Conservation (phyloP, 2,113 vertebrate genomes). For the Ophthalmolycus amberensis region DNA sequence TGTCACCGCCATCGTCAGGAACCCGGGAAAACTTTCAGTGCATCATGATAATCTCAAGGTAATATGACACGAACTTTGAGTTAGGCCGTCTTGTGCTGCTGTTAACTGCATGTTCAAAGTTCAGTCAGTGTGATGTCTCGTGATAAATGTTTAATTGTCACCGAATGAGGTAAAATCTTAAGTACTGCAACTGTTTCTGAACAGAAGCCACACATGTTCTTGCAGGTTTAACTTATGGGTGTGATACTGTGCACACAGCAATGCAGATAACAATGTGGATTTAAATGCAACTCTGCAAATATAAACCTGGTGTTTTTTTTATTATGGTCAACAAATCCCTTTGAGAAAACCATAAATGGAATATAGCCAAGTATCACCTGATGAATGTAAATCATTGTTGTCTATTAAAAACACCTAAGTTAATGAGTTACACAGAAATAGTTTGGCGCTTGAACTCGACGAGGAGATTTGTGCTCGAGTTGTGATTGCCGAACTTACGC, state of each 20-base stretch:
- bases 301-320: neutral
- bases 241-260: neutral
- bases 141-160: constrained; percentile 2
- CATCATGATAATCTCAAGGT: constrained; percentile 86
- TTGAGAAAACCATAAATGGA: neutral
- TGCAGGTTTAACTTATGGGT: neutral
- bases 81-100: neutral
- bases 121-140: neutral
- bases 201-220: neutral
- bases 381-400: neutral
- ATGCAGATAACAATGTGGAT: neutral
- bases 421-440: too few relatives aligned
- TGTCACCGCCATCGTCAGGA: constrained; percentile 85
- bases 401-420: neutral
- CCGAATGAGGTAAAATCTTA: neutral
- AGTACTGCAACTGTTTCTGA: neutral
- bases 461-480: too few relatives aligned
- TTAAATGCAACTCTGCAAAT: neutral
- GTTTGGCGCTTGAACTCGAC: too few relatives aligned
- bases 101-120: constrained; percentile 27
- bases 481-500: too few relatives aligned
- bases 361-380: neutral
- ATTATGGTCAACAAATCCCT: neutral
- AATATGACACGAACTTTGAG: neutral
- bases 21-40: constrained; percentile 78